Evolutionary conservation across 2,888 invertebrate species (phyloP).

Genomic region (Cephus runcator): DNA sequence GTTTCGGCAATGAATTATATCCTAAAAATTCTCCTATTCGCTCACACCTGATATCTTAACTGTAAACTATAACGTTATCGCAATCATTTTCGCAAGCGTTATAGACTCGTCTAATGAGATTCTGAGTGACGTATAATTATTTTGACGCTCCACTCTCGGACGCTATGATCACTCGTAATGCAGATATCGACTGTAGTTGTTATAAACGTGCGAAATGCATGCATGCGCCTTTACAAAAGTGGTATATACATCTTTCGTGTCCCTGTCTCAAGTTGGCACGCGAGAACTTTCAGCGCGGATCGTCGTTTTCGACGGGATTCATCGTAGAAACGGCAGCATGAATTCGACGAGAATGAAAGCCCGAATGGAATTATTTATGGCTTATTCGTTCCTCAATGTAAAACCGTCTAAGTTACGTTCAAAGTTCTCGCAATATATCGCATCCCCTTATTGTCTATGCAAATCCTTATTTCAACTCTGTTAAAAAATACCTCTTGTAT

Average conservation of each 20-base stretch:
- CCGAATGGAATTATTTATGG: constrained; percentile 51
- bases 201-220: background rate
- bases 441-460: constrained; percentile 52
- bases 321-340: background rate
- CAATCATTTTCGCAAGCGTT: background rate
- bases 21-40: background rate
- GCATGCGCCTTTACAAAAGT: background rate
- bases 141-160: background rate
- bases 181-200: background rate
- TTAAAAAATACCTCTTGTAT: constrained; percentile 50
- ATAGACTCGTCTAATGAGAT: background rate
- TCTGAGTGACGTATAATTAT: background rate
- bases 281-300: background rate
- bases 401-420: constrained; percentile 33
- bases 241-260: background rate
- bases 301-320: background rate
- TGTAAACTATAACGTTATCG: background rate
- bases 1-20: background rate
- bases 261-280: background rate
- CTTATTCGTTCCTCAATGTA: constrained; percentile 44
- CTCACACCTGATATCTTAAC: background rate
- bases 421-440: constrained; percentile 55
- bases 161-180: background rate
- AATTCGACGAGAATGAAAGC: constrained; percentile 15
- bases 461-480: constrained; percentile 55